These are phyloP conservation scores for Peromyscus nudipes DNA, from an alignment of 2,797 vertebrate species.

Conservation along the genomic window DNA sequence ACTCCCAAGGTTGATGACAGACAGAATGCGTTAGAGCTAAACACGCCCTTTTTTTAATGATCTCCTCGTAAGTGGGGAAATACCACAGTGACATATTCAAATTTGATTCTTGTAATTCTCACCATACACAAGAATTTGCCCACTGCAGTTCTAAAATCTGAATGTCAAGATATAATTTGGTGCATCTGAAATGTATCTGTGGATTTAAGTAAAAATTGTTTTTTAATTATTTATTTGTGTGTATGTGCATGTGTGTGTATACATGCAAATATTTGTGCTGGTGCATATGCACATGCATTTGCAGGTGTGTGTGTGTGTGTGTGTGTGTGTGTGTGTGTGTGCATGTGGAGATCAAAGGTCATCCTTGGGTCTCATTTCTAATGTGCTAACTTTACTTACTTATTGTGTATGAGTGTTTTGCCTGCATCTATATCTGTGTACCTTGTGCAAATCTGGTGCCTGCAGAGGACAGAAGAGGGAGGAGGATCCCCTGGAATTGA, in stretches of 20 bases:
- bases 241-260: not conserved
- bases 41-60: slow-evolving; percentile 28
- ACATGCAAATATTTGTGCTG: not conserved
- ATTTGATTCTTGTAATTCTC: not conserved
- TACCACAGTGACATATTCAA: slow-evolving; percentile 45
- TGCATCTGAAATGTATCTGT: not conserved
- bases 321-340: too few relatives aligned
- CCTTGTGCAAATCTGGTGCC: not conserved
- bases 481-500: not conserved
- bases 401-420: not conserved
- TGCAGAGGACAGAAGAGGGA: not conserved
- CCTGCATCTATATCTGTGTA: not conserved
- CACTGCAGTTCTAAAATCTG: slow-evolving; percentile 33
- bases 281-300: not conserved
- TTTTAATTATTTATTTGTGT: not conserved
- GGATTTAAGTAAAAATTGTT: slow-evolving; percentile 13
- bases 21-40: slow-evolving; percentile 10
- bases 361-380: not conserved
- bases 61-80: not conserved
- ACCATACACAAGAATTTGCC: not conserved
- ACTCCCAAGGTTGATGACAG: not conserved
- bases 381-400: not conserved
- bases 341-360: not conserved
- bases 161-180: not conserved
- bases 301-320: too few relatives aligned